Conservation (phyloP, 2,113 vertebrate species). For the Nothobranchius kuhntae region DNA sequence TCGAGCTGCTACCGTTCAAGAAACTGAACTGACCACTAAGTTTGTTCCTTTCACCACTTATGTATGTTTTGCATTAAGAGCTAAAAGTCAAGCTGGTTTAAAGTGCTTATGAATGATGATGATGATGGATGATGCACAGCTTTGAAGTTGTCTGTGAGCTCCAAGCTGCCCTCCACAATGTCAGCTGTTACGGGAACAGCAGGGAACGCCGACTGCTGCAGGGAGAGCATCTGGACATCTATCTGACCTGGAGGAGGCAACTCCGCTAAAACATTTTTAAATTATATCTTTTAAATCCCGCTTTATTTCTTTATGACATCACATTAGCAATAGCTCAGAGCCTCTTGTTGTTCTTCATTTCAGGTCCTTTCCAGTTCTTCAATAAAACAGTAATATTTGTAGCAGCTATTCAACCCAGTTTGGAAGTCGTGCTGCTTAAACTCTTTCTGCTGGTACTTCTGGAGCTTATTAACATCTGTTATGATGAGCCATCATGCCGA, state of each 20-base stretch:
- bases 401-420: no score
- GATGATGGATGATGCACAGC: slow-evolving; percentile 66
- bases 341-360: not conserved
- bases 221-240: slow-evolving; percentile 83
- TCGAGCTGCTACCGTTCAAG: no score
- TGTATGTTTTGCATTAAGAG: no score
- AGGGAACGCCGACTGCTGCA: slow-evolving; percentile 79
- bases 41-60: no score
- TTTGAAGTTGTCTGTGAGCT: slow-evolving; percentile 85
- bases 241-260: slow-evolving; percentile 80
- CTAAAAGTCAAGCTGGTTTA: no score
- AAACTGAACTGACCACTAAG: no score
- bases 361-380: not conserved
- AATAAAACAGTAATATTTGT: no score
- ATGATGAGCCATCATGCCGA: not conserved
- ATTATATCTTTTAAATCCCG: not conserved
- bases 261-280: not conserved
- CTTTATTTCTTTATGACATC: not conserved
- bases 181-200: slow-evolving; percentile 77
- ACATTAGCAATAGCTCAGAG: not conserved
- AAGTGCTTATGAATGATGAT: no score
- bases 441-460: not conserved
- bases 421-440: no score
- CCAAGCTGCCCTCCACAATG: slow-evolving; percentile 82
- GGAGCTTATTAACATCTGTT: not conserved